Base-by-base conservation (phyloP, 2,888 invertebrate genomes). In the Dascillus cervinus region DNA sequence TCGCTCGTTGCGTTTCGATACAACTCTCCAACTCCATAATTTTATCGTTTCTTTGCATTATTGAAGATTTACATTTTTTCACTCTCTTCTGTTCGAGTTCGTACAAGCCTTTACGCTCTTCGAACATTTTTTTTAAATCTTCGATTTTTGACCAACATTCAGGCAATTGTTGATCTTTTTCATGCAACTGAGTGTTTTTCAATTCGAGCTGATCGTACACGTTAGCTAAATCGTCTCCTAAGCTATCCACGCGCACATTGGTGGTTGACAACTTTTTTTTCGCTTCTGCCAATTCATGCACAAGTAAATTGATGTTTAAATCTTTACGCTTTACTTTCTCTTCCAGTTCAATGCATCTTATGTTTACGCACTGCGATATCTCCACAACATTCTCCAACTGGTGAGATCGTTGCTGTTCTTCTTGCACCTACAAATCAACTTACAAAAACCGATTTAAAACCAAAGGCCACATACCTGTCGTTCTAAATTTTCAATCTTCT, bases 11-110 rank as follows among this genome's bases (percentile, higher is more conserved):
- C 37, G 49, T 52, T 9, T 58, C 57, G 26, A 56, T 50, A 44
- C 66, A 66, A 33, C 60, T 64, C 44, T 69, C 69, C 29, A 71
- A 48, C 37, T 69, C 68, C 8, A 60, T 55, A 11, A 67, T 57
- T 29, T 64, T 64, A 20, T 62, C 62, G 43, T 71, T 69, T 30
- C 64, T 56, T 6, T 64, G 52, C 39, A 63, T 59, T 11, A 70
- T 46, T 0, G 68, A 60, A 10, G 50, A 30, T 34, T 65, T 60
- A 21, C 68, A 53, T 30, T 65, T 65, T 31, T 67, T 66, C 3
- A 67, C 56, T 43, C 69, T 67, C 33, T 64, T 64, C 43, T 66
- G 66, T 26, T 67, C 59, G 38, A 66, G 66, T 20, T 69, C 68
- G 11, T 60, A 55, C 17, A 59, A 46, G 2, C 43, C 37, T 23